Evolutionary conservation across 2,113 vertebrate genomes (phyloP), one percentile per base, ranked within the genome.

Genomic region (Daboia siamensis): DNA sequence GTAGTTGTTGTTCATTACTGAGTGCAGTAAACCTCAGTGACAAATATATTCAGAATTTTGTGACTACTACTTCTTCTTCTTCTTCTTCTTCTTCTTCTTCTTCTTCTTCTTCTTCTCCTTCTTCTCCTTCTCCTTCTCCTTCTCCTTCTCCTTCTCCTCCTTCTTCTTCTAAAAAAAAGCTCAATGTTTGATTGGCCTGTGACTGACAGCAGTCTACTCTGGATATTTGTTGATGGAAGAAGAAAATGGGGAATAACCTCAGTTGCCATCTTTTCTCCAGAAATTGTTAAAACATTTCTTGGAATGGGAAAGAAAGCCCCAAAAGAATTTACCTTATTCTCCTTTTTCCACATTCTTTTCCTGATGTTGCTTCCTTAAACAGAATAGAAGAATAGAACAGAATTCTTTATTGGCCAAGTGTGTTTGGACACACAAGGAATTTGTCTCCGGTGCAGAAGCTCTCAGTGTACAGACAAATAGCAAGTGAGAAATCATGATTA

Each of bases 1-100:
- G 94, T 46, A 96, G 96, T 97, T 96, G 96, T 95, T 96, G 88
- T 91, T 96, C 84, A 55, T 91, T 96, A 96, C 97, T 95, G 96
- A 97, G 96, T 97, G 94, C 94, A 96, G 95, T 93, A 95, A 69
- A 74, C 93, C 87, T 85, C 96, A 94, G 94, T 96, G 96, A 94
- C 94, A 96, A 91, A 93, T 96, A 97, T 92, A 87, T 96, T 95
- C 87, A 93, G 69, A 64, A 54, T 95, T 93, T 96, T 93, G 93
- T 96, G 95, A 85, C 90, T 29, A 29, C 8, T 51, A 7, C 39
- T 39, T 39, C 39, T 39, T 39, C 39, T 7, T 48, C 6, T 48
- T 48, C 15, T 55, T 15, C 39, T 39, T 39, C 39, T 39, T 39
- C 39, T 7, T 48, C 6, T 48, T 48, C 15, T 55, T 15, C 39